Evolutionary conservation across 1,140 invertebrate genomes (phyloP).

Genomic region (Linepithema humile): DNA sequence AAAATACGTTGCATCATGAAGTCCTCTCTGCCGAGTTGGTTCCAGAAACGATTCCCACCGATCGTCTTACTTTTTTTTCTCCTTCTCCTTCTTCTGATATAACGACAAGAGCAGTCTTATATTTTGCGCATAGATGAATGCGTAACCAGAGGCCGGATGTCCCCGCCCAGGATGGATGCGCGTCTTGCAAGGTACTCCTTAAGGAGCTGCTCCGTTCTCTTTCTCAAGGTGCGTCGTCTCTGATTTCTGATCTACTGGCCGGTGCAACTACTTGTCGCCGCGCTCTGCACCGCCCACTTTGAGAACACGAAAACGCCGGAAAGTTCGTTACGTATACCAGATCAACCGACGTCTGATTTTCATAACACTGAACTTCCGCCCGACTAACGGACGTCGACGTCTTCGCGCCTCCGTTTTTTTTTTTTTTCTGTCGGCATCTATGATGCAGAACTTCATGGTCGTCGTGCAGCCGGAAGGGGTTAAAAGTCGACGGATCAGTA

Average conservation of each 20-base stretch:
- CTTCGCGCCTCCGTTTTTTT: neutral
- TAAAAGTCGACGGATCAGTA: conserved; percentile 18
- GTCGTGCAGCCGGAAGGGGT: neutral
- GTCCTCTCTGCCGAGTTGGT: conserved; percentile 30
- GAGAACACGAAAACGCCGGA: conserved; percentile 47
- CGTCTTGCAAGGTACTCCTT: conserved; percentile 77
- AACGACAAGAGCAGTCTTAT: conserved; percentile 60
- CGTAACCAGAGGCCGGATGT: conserved; percentile 84
- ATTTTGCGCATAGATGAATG: conserved; percentile 72
- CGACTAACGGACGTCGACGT: conserved; percentile 80
- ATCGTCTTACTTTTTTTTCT: conserved; percentile 21
- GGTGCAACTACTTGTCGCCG: conserved; percentile 82
- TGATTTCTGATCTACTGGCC: conserved; percentile 83
- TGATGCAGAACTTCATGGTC: conserved; percentile 11
- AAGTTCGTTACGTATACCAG: conserved; percentile 77
- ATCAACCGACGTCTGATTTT: conserved; percentile 78
- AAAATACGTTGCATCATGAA: conserved; percentile 46
- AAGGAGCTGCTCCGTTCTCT: conserved; percentile 70
- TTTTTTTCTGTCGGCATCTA: neutral
- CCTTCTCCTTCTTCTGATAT: conserved; percentile 47
- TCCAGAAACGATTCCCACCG: conserved; percentile 62
- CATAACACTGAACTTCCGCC: conserved; percentile 81
- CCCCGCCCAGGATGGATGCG: conserved; percentile 82
- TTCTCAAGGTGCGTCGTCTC: conserved; percentile 76
- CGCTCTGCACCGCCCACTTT: conserved; percentile 66